A percentile compares a stretch with the other conserved stretches of the same genome.
phyloP scores from a whole-genome alignment of 2,797 vertebrate genomes.

The Diglossa cyanea region DNA sequence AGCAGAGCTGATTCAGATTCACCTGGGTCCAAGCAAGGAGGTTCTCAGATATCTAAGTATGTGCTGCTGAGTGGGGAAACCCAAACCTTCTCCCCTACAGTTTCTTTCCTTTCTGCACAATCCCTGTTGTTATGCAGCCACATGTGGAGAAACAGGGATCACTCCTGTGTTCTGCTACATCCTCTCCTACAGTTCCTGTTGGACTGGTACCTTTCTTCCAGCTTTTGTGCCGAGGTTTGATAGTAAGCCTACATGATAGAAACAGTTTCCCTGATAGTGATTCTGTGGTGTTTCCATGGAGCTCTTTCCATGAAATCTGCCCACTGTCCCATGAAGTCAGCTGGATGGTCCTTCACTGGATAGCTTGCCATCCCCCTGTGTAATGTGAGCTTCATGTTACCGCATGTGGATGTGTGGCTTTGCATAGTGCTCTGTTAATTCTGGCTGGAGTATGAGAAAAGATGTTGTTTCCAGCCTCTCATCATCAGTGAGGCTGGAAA shows the following conservation, averaged over 20 bases:
- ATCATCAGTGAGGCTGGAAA: not conserved
- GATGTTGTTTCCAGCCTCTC: not conserved
- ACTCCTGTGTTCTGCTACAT: not conserved
- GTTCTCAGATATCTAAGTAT: not conserved
- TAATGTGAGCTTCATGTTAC: not conserved
- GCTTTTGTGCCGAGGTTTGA: not conserved
- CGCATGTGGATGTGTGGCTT: not conserved
- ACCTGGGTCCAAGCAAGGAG: not conserved
- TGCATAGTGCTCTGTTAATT: not conserved
- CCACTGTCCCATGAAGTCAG: not conserved
- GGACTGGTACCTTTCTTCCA: not conserved
- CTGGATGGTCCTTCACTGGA: not conserved
- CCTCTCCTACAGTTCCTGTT: not conserved
- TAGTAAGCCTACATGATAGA: not conserved
- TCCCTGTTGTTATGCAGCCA: not conserved
- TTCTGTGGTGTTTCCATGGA: not conserved
- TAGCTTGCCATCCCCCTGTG: not conserved
- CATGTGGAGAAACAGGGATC: not conserved
- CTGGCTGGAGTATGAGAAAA: not conserved
- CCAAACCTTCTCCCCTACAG: not conserved
- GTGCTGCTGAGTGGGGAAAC: not conserved
- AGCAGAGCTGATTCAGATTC: not conserved
- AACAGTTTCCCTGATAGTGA: not conserved
- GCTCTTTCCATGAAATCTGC: not conserved
- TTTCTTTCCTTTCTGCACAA: not conserved